These are phyloP conservation scores for Camponotus floridanus DNA, from an alignment of 1,140 invertebrate genomes.

Conservation along the genomic window DNA sequence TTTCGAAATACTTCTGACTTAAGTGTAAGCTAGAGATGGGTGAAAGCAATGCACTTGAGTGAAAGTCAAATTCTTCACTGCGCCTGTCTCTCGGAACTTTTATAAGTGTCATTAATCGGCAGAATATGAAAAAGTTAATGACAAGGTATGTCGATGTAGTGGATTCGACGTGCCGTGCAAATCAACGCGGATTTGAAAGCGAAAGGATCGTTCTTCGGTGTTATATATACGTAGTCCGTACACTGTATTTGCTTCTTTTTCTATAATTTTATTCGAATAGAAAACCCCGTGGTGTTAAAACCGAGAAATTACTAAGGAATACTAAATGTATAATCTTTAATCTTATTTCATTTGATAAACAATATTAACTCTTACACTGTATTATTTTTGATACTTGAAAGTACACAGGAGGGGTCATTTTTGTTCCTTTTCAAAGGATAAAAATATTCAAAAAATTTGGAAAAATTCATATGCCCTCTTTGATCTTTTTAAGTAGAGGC, in stretches of 20 bases:
- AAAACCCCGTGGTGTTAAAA: not conserved
- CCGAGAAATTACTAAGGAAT: not conserved
- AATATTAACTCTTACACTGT: too few species aligned
- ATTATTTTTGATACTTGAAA: too few species aligned
- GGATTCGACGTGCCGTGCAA: not conserved
- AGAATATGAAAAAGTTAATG: not conserved
- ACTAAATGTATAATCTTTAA: not conserved
- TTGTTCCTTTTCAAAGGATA: too few species aligned
- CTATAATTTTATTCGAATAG: constrained; percentile 5
- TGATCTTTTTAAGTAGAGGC: too few species aligned
- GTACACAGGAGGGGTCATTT: too few species aligned
- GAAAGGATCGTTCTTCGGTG: not conserved
- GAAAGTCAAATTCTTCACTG: constrained; percentile 71
- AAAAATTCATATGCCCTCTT: too few species aligned
- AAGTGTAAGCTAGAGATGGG: not conserved
- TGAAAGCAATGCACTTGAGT: constrained; percentile 70
- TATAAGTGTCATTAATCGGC: constrained; percentile 60
- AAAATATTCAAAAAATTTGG: too few species aligned
- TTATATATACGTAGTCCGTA: not conserved
- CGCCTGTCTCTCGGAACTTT: not conserved
- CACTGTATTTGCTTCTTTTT: not conserved
- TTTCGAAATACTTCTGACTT: constrained; percentile 67
- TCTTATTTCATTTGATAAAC: not conserved
- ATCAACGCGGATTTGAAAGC: constrained; percentile 1
- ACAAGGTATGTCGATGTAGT: not conserved